Evolutionary conservation across 2,797 vertebrate genomes (phyloP).

Genomic region (Danio choprae): DNA sequence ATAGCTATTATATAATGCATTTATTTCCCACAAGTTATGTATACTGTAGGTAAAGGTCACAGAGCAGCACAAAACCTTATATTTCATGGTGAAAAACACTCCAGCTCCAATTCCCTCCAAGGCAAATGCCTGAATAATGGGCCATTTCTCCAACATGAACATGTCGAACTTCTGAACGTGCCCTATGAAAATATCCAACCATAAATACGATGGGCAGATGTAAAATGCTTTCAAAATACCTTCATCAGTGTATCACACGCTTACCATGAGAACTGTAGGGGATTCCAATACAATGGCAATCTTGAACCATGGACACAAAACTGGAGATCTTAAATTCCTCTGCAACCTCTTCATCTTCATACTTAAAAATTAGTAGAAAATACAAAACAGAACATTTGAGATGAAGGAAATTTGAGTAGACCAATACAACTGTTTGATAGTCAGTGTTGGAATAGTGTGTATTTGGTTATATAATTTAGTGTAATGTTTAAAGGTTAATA

Average conservation of each 20-base stretch:
- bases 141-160: slow-evolving; percentile 98
- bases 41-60: background rate
- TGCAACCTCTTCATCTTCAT: slow-evolving; percentile 95
- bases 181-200: slow-evolving; percentile 76
- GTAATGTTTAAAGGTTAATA: no score
- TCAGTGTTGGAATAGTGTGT: no score
- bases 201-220: slow-evolving; percentile 45
- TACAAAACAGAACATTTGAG: no score
- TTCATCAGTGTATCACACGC: background rate
- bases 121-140: slow-evolving; percentile 95
- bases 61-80: slow-evolving; percentile 79
- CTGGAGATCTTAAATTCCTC: slow-evolving; percentile 99
- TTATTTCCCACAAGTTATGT: background rate
- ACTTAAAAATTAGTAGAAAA: slow-evolving; percentile 74
- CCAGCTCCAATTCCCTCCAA: slow-evolving; percentile 96
- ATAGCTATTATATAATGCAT: background rate
- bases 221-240: background rate
- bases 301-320: slow-evolving; percentile 96
- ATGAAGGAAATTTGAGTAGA: no score
- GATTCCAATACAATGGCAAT: slow-evolving; percentile 90
- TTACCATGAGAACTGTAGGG: slow-evolving; percentile 92
- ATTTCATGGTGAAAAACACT: slow-evolving; percentile 97
- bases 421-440: no score
- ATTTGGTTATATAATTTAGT: no score
- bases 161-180: slow-evolving; percentile 95